Conservation (phyloP, 2,797 vertebrate genomes). For the Oophaga sylvatica region DNA sequence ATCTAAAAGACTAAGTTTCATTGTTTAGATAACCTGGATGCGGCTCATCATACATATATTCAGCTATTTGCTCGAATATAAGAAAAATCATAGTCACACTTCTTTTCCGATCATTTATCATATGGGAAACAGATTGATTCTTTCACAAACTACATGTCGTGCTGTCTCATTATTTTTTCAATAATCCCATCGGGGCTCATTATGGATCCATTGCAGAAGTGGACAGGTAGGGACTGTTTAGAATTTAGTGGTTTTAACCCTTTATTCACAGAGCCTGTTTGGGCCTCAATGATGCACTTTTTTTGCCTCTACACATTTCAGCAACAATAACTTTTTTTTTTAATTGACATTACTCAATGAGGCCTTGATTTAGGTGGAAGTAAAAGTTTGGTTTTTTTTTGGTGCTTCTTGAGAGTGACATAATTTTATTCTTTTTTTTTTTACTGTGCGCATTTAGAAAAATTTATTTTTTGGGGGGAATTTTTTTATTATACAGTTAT, state of each 20-base stretch:
- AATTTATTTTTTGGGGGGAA: no score
- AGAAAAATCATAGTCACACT: not conserved
- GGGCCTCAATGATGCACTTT: not conserved
- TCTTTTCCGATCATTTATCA: constrained; percentile 14
- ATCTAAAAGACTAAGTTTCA: not conserved
- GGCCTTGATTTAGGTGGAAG: no score
- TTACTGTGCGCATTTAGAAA: no score
- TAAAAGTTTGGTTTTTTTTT: no score
- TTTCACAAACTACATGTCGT: constrained; percentile 14
- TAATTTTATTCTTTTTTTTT: no score
- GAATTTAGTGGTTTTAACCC: constrained; percentile 22
- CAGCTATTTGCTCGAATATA: constrained; percentile 7
- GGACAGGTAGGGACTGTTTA: constrained; percentile 22
- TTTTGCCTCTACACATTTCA: not conserved
- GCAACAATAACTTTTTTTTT: no score
- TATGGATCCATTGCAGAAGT: constrained; percentile 31
- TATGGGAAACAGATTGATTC: constrained; percentile 23
- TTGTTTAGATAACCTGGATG: not conserved
- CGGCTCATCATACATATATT: not conserved
- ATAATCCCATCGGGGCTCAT: constrained; percentile 44
- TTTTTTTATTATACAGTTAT: no score
- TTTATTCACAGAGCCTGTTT: not conserved
- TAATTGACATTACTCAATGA: no score
- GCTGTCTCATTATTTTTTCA: constrained; percentile 25
- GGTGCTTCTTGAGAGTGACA: no score